Evolutionary conservation across 37 sponge, comb jelly and placozoan genomes (phyloP), one percentile per base, ranked within the genome.

Genomic region (Agelas oroides): DNA sequence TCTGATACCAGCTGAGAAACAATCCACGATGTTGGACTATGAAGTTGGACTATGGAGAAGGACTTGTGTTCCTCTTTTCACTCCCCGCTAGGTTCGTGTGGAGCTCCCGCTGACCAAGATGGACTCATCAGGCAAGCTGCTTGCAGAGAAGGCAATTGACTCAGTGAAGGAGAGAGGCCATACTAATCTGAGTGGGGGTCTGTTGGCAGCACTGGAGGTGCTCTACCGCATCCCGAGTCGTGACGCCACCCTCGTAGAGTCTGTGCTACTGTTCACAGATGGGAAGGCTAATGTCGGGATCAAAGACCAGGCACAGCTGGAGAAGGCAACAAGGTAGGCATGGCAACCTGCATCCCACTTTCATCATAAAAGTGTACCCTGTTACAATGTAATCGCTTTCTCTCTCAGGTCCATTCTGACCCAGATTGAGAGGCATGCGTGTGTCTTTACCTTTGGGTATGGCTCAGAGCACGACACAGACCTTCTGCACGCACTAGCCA

Each of bases 171-270:
- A 92, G 59, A 81, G 97, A 33, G 95, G 97, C 0, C 97, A 97
- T 65, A 97, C 97, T 34, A 97, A 97, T 71, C 91, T 97, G 36
- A 97, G 97, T 75, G 97, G 97, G 35, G 97, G 97, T 0, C 91
- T 97, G 24, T 62, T 97, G 17, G 90, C 95, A 36, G 97, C 95
- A 13, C 86, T 97, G 37, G 86, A 97, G 65, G 79, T 41, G 0
- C 81, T 94, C 59, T 91, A 88, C 69, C 73, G 76, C 73, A 80
- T 94, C 59, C 77, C 87, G 30, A 53, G 56, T 3, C 71, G 53
- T 19, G 82, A 89, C 1, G 82, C 86, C 58, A 84, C 93, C 0
- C 67, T 83, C 19, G 95, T 97, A 25, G 97, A 97, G 84, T 94
- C 95, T 12, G 87, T 97, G 0, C 86, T 97, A 0, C 88, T 97